Percentiles rank a stretch among this genome's conserved stretches.
Conservation (phyloP, 2,113 vertebrate genomes). For the mouse (Mus musculus) region GRCm39 chr17:30951001-30951500, state of each 20-base stretch:
- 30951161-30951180: background rate
- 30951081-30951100: background rate
- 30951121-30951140: background rate
- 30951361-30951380: no score
- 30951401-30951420: background rate
- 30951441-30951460: background rate
- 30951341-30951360: background rate
- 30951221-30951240: background rate
- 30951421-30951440: background rate
- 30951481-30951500: background rate
- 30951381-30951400: slow-evolving; percentile 17
- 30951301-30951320: background rate
- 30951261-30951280: background rate
- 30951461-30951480: background rate
- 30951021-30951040: no score
- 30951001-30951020: background rate
- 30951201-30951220: background rate
- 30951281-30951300: background rate
- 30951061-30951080: background rate
- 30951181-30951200: background rate
- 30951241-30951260: background rate
- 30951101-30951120: background rate
- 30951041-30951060: background rate
- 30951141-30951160: background rate
- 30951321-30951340: background rate